Percentiles rank a stretch among this genome's conserved stretches.
phyloP scores from a whole-genome alignment of 2,113 vertebrate species.

The Nannospalax galili region DNA sequence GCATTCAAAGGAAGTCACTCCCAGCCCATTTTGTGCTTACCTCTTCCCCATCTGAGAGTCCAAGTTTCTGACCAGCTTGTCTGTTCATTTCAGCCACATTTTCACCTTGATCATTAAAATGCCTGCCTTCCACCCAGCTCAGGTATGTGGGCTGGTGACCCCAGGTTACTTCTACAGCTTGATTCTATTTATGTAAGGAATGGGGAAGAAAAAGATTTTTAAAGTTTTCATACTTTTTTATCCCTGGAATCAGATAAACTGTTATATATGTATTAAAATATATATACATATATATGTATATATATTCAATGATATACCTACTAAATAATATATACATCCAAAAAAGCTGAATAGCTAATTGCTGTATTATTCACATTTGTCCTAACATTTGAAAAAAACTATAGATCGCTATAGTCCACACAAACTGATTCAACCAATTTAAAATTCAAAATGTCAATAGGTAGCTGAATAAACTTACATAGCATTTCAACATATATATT shows the following conservation, averaged over 20 bases:
- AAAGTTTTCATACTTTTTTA: slow-evolving; percentile 26
- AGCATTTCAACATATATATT: background rate
- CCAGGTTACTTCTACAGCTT: slow-evolving; percentile 93
- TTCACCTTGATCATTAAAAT: slow-evolving; percentile 81
- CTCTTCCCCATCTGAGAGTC: slow-evolving; percentile 92
- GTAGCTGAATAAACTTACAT: background rate
- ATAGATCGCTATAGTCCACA: background rate
- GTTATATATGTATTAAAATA: background rate
- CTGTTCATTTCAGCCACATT: slow-evolving; percentile 92
- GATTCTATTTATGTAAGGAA: slow-evolving; percentile 85
- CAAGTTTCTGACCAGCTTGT: slow-evolving; percentile 93
- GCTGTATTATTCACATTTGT: background rate
- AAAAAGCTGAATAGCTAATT: background rate
- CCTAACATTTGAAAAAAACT: background rate
- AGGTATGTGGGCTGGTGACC: slow-evolving; percentile 88
- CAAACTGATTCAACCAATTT: background rate
- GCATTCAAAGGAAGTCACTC: background rate
- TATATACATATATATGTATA: too few relatives aligned
- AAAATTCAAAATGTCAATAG: background rate
- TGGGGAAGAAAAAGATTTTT: background rate
- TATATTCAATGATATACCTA: too few relatives aligned
- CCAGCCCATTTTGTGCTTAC: slow-evolving; percentile 80
- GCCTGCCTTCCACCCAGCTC: slow-evolving; percentile 92
- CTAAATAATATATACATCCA: background rate
- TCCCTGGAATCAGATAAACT: slow-evolving; percentile 28